A percentile compares a stretch with the other conserved stretches of the same genome.
Conservation (phyloP, 1,140 invertebrate genomes). For the Hydropsyche tenuis region DNA sequence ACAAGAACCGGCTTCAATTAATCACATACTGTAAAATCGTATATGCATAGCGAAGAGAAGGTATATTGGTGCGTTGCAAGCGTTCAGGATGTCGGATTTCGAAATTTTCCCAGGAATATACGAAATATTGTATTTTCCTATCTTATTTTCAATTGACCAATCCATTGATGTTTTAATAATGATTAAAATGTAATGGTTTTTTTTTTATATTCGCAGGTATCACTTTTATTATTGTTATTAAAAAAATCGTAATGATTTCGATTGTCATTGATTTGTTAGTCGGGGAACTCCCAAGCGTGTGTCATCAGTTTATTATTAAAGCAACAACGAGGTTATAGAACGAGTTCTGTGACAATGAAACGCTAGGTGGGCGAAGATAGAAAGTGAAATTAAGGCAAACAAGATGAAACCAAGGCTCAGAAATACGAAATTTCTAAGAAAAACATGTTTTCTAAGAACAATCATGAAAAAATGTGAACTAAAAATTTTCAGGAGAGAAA, state of each 20-base stretch:
- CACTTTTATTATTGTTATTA: no score
- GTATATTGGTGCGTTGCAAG: no score
- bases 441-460: neutral
- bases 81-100: no score
- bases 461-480: neutral
- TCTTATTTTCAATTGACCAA: no score
- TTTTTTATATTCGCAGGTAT: no score
- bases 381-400: constrained; percentile 6
- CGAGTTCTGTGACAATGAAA: neutral
- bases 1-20: constrained; percentile 14
- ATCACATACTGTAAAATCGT: neutral
- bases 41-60: neutral
- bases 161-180: no score
- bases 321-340: neutral
- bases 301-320: neutral
- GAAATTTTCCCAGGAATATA: no score
- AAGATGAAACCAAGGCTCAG: neutral
- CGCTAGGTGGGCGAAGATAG: neutral
- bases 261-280: no score
- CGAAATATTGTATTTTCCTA: no score
- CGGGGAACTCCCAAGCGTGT: constrained; percentile 2
- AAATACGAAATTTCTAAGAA: neutral
- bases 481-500: no score
- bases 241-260: no score
- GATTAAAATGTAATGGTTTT: no score